These are phyloP conservation scores for Scortum barcoo DNA, from an alignment of 2,113 vertebrate species.

Conservation along the genomic window DNA sequence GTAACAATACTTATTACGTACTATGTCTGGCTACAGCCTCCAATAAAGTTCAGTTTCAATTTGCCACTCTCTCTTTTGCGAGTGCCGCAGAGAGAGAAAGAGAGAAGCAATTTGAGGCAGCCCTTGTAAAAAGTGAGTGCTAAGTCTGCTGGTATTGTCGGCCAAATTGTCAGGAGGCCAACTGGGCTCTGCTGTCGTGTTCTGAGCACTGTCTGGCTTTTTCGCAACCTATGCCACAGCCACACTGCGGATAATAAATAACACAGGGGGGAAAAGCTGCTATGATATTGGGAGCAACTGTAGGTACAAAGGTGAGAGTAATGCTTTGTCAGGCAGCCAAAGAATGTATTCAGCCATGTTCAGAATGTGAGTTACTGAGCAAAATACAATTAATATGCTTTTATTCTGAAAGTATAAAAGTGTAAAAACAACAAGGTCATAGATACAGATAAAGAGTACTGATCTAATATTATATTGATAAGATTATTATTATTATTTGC, in stretches of 20 bases:
- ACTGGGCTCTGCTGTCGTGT: constrained; percentile 77
- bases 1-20: constrained; percentile 68
- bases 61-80: constrained; percentile 75
- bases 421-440: neutral
- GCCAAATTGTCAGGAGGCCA: constrained; percentile 84
- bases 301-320: neutral
- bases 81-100: constrained; percentile 61
- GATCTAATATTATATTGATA: neutral
- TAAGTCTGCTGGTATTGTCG: constrained; percentile 82
- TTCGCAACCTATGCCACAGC: constrained; percentile 69
- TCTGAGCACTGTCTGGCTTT: constrained; percentile 72
- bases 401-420: neutral
- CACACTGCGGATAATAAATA: constrained; percentile 26
- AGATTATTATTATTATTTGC: neutral
- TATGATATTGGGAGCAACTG: constrained; percentile 4
- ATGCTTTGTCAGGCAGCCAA: neutral
- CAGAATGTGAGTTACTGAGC: neutral
- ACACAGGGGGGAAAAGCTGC: neutral
- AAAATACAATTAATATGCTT: neutral
- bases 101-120: constrained; percentile 81
- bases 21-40: constrained; percentile 72
- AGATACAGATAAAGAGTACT: neutral
- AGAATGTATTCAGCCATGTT: constrained; percentile 9
- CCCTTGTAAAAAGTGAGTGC: constrained; percentile 82
- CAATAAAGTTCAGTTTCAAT: constrained; percentile 82